These are phyloP conservation scores for Eupithecia subfuscata DNA, from an alignment of 2,888 invertebrate genomes.

Conservation along the genomic window DNA sequence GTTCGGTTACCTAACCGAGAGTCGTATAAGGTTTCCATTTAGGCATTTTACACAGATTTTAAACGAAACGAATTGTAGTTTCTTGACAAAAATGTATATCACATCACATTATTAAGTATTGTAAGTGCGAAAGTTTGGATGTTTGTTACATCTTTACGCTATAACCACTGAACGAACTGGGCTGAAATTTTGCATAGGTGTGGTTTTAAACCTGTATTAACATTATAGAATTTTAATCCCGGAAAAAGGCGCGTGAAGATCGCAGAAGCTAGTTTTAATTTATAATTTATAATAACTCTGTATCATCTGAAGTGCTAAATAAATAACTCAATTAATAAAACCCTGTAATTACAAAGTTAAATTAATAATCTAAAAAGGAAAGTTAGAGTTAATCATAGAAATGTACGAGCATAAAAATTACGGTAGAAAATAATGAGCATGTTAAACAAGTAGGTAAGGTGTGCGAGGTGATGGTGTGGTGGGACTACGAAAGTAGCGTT, in stretches of 20 bases:
- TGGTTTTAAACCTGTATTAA: not conserved
- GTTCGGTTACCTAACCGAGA: no score
- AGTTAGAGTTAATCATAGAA: constrained; percentile 74
- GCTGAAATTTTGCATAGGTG: not conserved
- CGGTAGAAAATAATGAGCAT: constrained; percentile 77
- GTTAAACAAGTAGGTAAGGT: constrained; percentile 72
- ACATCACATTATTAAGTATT: no score
- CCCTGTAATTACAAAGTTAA: constrained; percentile 74
- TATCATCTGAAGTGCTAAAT: constrained; percentile 15
- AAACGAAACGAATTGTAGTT: no score
- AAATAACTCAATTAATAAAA: constrained; percentile 75
- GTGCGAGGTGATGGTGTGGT: constrained; percentile 58
- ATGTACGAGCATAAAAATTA: constrained; percentile 59
- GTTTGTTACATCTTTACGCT: no score
- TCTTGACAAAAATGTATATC: no score
- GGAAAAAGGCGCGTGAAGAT: no score
- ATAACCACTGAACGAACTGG: not conserved
- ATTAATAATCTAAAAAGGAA: constrained; percentile 79
- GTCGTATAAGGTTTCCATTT: no score
- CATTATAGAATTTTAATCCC: no score
- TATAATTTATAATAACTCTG: not conserved
- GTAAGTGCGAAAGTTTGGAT: no score
- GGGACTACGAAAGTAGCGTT: constrained; percentile 52
- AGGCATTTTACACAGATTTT: no score
- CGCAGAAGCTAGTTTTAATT: not conserved